A percentile compares a stretch with the other conserved stretches of the same genome.
These are phyloP conservation scores for Aphidius gifuensis DNA, from an alignment of 1,140 invertebrate species.

Conservation along the genomic window DNA sequence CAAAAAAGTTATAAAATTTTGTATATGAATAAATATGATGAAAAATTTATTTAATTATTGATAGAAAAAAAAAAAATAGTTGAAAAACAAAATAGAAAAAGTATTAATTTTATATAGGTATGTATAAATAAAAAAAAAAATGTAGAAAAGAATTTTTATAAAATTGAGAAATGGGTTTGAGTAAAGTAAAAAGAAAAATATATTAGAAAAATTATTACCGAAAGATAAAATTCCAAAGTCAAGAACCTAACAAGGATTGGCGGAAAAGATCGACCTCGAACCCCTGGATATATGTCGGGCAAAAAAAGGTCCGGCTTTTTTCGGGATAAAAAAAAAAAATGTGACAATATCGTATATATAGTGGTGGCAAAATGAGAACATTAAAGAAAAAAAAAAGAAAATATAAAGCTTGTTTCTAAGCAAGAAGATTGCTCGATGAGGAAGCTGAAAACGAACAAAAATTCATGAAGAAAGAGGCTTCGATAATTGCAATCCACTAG, in stretches of 20 bases:
- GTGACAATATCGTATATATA: conserved; percentile 15
- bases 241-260: conserved; percentile 15
- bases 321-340: conserved; percentile 16
- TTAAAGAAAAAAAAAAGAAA: conserved; percentile 14
- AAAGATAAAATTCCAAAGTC: conserved; percentile 44
- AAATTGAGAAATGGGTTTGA: too few species aligned
- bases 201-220: conserved; percentile 40
- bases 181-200: not conserved
- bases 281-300: too few species aligned
- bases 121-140: too few species aligned
- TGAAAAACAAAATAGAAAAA: too few species aligned
- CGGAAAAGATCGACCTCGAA: too few species aligned
- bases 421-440: conserved; percentile 7
- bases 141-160: too few species aligned
- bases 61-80: too few species aligned
- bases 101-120: too few species aligned
- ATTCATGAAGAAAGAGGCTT: conserved; percentile 27
- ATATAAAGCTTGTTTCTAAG: conserved; percentile 11
- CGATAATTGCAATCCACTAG: conserved; percentile 47
- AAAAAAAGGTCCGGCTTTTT: conserved; percentile 19
- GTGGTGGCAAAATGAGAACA: conserved; percentile 3
- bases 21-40: too few species aligned
- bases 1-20: too few species aligned
- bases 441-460: conserved; percentile 16
- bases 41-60: too few species aligned